Base-by-base conservation (phyloP, 2,797 vertebrate genomes). In the Dicrostonyx torquatus region DNA sequence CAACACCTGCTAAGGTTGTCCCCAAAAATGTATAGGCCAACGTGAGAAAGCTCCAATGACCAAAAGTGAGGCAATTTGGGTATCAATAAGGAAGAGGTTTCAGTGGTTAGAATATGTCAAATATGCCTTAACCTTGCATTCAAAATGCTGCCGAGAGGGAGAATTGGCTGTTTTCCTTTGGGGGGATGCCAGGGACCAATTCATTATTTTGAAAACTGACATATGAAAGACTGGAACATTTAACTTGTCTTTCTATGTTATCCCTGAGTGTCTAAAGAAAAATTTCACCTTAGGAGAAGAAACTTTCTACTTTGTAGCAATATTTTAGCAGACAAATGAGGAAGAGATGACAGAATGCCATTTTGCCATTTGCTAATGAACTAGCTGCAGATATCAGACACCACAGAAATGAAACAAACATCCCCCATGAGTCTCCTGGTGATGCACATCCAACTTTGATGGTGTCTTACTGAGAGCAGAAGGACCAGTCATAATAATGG, bases 161-260 rank as follows among this genome's bases (percentile, higher is more conserved):
- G 87, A 31, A 48, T 20, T 12, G 58, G 1, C 17, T 90, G 5
- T 66, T 75, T 55, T 64, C n/a, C n/a, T 82, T 37, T 4, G 40
- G 18, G 40, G 18, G 77, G 31, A 85, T 85, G 26, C 66, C 64
- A 53, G 11, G 10, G 17, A 88, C n/a, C 48, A 5, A 62, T 9
- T 66, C 43, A 24, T 75, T 91, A 29, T 88, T 91, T 82, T 91
- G 73, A 89, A 95, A 91, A 86, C 37, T n/a, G 60, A 18, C 66
- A 68, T 45, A 60, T 1, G 34, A 34, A 85, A 84, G 6, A 82
- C 17, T 50, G 17, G 55, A 84, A 6, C 29, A 82, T 80, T 53
- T 79, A 26, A 79, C 72, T 66, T 93, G 4, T 12, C 13, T 85
- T 76, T 29, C 68, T 70, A 76, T 80, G 26, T 73, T 70, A 50